Conservation (phyloP, 2,888 invertebrate genomes). For the Marronus borbonicus region DNA sequence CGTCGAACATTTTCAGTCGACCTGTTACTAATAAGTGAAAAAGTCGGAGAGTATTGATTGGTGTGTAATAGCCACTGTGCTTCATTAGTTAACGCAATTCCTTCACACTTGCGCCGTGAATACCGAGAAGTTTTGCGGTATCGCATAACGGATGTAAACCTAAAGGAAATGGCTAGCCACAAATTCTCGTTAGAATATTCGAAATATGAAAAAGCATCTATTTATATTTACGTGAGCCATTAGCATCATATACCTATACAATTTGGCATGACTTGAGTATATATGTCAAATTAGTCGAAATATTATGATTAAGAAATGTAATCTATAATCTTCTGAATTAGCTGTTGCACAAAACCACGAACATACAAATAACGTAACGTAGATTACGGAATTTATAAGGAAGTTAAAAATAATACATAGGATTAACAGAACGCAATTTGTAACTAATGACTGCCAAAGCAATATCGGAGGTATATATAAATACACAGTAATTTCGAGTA, state of each 20-base stretch:
- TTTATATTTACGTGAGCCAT: background rate
- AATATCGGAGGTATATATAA: background rate
- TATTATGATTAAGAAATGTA: too few species aligned
- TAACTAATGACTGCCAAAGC: background rate
- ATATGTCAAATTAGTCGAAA: background rate
- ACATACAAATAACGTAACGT: background rate
- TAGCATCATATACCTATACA: background rate
- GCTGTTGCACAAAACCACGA: too few species aligned
- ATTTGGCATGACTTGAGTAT: too few species aligned
- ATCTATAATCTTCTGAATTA: too few species aligned
- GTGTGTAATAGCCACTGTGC: background rate
- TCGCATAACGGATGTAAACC: constrained; percentile 12
- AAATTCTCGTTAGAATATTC: constrained; percentile 12
- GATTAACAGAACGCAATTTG: background rate
- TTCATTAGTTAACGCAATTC: constrained; percentile 5
- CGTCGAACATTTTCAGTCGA: background rate
- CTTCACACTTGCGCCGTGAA: constrained; percentile 7
- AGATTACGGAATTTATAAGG: background rate
- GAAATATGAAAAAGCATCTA: background rate
- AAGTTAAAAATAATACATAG: background rate
- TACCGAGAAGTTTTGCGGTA: constrained; percentile 14
- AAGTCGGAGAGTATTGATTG: constrained; percentile 9
- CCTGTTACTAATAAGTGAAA: constrained; percentile 4
- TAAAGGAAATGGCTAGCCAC: background rate
- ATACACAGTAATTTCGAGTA: background rate